Conservation (phyloP, 2,113 vertebrate species). For the Protobothrops flavoviridis region DNA sequence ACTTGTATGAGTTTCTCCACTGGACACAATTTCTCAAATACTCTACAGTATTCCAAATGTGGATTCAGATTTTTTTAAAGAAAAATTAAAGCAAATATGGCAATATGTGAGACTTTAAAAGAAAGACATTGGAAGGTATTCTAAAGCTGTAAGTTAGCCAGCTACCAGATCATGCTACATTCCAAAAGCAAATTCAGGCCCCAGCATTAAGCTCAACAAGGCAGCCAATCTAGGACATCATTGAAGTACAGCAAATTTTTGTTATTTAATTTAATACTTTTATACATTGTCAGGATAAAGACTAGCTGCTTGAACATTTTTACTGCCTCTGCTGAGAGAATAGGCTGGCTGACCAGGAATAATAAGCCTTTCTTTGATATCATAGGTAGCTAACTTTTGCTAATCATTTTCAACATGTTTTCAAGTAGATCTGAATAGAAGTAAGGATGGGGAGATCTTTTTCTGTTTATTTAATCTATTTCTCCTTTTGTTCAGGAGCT, state of each 20-base stretch:
- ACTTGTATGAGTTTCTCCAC: constrained; percentile 40
- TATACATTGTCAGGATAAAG: background rate
- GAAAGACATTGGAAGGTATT: background rate
- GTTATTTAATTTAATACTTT: background rate
- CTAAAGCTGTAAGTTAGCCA: background rate
- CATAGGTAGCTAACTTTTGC: background rate
- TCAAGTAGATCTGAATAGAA: background rate
- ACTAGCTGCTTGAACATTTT: background rate
- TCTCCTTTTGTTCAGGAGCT: background rate
- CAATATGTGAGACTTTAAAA: constrained; percentile 17
- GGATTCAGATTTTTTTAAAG: constrained; percentile 28
- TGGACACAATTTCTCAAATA: constrained; percentile 36
- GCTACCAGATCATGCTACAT: background rate
- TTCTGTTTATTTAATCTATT: background rate
- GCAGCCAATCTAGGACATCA: background rate
- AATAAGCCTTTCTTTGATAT: background rate
- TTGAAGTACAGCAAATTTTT: background rate
- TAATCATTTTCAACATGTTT: background rate
- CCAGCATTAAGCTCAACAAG: background rate
- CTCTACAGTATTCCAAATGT: constrained; percentile 36
- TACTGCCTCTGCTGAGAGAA: background rate
- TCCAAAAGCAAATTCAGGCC: background rate
- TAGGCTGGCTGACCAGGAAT: background rate
- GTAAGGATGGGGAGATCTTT: background rate
- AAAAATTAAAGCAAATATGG: background rate